Base-by-base conservation (phyloP, 2,113 vertebrate genomes). In the Verasper variegatus region DNA sequence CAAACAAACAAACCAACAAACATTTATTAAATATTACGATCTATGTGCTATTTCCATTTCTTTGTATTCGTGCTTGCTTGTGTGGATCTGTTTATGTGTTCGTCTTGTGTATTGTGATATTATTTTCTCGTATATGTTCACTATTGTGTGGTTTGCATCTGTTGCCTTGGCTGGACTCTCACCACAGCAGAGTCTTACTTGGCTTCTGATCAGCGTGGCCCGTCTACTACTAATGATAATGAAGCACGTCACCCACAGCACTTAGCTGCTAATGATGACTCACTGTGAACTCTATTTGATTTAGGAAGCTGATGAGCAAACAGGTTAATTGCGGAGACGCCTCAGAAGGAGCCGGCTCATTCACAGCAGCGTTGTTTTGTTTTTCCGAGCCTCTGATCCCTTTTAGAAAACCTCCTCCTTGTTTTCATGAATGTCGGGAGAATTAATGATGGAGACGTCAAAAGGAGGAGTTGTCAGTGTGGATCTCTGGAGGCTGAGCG, bases 251-350 rank as follows among this genome's bases (percentile, higher is more conserved):
- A 40, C 81, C 82, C 73, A 58, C 87, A 64, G 80, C 75, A 76
- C 77, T 87, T 78, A 78, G 61, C 71, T 59, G 2, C 73, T 88
- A 85, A 89, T 83, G 82, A 85, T 77, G 90, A 88, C 89, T 52
- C 91, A 83, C 82, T 62, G 74, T 64, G 59, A 78, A 74, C 71
- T 76, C 76, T 54, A 55, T 81, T 76, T 82, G 88, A 90, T 91
- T 80, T 57, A 21, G 74, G 70, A 20, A 15, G 76, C 63, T 83
- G 86, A 89, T 84, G 78, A 78, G 81, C 69, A 85, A 78, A 85
- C 82, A 67, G 80, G 86, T 89, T 82, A 52, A 88, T 88, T 85
- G 75, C 78, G 52, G 56, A 27, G 55, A 71, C 40, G 75, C 21
- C 18, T 37, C 40, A 13, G 40, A 12, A 11, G 3, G 11, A 13